These are phyloP conservation scores for Pseudobourletiella spinata DNA, from an alignment of 1,140 invertebrate species.

Conservation along the genomic window DNA sequence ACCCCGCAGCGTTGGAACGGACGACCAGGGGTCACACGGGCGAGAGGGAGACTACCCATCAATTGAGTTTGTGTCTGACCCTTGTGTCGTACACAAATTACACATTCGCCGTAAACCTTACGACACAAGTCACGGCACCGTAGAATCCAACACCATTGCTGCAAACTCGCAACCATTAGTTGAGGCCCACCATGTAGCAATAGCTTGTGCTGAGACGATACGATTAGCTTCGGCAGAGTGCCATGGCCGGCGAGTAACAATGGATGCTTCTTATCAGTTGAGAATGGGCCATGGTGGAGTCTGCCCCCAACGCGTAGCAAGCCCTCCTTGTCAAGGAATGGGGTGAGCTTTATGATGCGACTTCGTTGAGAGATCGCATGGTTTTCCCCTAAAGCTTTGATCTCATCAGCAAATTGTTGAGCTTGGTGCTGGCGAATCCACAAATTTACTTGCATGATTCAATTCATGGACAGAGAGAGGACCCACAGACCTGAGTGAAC, in stretches of 20 bases:
- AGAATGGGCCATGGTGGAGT: constrained; percentile 34
- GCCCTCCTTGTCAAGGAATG: constrained; percentile 41
- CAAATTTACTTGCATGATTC: neutral
- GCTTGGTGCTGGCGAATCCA: neutral
- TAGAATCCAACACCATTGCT: constrained; percentile 35
- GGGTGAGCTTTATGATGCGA: constrained; percentile 36
- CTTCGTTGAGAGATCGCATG: constrained; percentile 21
- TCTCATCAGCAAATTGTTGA: neutral
- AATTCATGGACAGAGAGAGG: neutral
- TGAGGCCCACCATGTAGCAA: constrained; percentile 40
- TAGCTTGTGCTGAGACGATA: constrained; percentile 38
- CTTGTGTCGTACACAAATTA: constrained; percentile 29
- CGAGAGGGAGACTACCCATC: constrained; percentile 39
- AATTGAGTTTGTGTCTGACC: constrained; percentile 24
- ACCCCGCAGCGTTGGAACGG: constrained; percentile 40
- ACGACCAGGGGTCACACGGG: constrained; percentile 33
- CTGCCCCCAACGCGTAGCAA: constrained; percentile 42
- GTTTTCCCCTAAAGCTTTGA: neutral
- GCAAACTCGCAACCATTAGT: constrained; percentile 27
- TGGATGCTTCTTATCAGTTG: constrained; percentile 37
- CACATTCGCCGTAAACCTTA: constrained; percentile 17
- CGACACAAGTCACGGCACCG: constrained; percentile 1
- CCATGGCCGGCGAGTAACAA: constrained; percentile 37
- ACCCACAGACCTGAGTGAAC: too few species aligned
- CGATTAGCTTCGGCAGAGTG: constrained; percentile 38